Percentiles rank a stretch among this genome's conserved stretches.
phyloP scores from a whole-genome alignment of 2,888 invertebrate genomes.

The Parnassius mnemosyne region DNA sequence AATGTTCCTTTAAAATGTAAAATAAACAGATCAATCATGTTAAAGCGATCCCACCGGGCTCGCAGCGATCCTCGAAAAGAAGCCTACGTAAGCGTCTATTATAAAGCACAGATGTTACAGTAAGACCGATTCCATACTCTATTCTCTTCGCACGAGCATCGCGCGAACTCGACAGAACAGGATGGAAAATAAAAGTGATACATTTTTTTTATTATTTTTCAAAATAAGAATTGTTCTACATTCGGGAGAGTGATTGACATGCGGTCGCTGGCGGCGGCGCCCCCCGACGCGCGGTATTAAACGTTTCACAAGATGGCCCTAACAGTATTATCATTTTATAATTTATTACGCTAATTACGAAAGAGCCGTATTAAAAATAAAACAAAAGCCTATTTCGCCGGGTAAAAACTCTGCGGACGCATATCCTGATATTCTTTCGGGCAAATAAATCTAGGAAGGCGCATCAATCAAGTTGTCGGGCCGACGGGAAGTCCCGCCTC shows the following conservation, averaged over 20 bases:
- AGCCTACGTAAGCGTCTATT: conserved; percentile 79
- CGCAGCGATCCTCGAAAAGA: conserved; percentile 76
- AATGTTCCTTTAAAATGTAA: conserved; percentile 80
- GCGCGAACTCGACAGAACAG: conserved; percentile 42
- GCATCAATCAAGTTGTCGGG: conserved; percentile 79
- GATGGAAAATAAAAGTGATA: conserved; percentile 72
- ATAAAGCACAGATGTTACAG: conserved; percentile 78
- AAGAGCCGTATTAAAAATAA: conserved; percentile 75
- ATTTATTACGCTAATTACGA: conserved; percentile 80
- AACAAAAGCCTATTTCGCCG: conserved; percentile 51
- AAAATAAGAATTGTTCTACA: conserved; percentile 79
- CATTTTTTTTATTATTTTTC: conserved; percentile 67
- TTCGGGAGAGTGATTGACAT: conserved; percentile 77
- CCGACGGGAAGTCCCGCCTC: conserved; percentile 71
- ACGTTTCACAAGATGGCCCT: conserved; percentile 75
- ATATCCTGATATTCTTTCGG: conserved; percentile 66
- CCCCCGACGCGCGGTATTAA: conserved; percentile 70
- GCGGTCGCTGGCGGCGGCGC: conserved; percentile 71
- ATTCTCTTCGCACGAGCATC: conserved; percentile 51
- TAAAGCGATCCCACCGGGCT: conserved; percentile 78
- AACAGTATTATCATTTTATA: conserved; percentile 78
- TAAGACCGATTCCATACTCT: conserved; percentile 63
- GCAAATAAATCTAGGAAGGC: conserved; percentile 74
- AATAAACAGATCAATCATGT: conserved; percentile 81
- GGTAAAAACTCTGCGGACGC: conserved; percentile 52